A percentile compares a stretch with the other conserved stretches of the same genome.
phyloP scores from a whole-genome alignment of 2,888 invertebrate species.

The Scaptomyza flava region DNA sequence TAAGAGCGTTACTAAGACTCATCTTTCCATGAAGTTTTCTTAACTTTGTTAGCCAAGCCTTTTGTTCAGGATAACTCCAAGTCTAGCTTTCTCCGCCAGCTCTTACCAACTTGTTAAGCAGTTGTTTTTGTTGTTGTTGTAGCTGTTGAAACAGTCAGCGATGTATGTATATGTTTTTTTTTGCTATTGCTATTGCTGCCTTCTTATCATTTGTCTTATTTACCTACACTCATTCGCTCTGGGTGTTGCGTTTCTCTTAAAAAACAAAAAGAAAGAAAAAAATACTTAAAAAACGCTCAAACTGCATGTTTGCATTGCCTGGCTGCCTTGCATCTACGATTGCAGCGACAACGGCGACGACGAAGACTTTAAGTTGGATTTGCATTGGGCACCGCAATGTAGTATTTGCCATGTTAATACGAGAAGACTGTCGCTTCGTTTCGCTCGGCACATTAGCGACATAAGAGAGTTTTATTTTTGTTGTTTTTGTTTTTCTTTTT shows the following conservation, averaged over 20 bases:
- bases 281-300: constrained; percentile 16
- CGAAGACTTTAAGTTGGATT: constrained; percentile 42
- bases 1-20: too few relatives aligned
- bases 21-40: not conserved
- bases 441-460: constrained; percentile 57
- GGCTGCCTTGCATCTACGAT: constrained; percentile 1
- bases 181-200: constrained; percentile 62
- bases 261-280: not conserved
- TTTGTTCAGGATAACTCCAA: not conserved
- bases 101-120: constrained; percentile 1
- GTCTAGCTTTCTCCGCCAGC: not conserved
- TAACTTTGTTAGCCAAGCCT: not conserved
- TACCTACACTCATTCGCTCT: constrained; percentile 64
- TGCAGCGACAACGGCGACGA: not conserved
- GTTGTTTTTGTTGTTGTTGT: constrained; percentile 24
- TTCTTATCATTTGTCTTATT: constrained; percentile 76
- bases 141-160: constrained; percentile 55
- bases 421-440: constrained; percentile 31
- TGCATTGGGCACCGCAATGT: constrained; percentile 63
- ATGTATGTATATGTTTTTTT: constrained; percentile 30
- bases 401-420: constrained; percentile 65
- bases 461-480: constrained; percentile 41
- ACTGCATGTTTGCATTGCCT: constrained; percentile 51
- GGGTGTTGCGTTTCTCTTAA: constrained; percentile 46
- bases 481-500: too few relatives aligned